A percentile compares a stretch with the other conserved stretches of the same genome.
phyloP scores from a whole-genome alignment of 2,113 vertebrate genomes.

The Oncorhynchus masou region DNA sequence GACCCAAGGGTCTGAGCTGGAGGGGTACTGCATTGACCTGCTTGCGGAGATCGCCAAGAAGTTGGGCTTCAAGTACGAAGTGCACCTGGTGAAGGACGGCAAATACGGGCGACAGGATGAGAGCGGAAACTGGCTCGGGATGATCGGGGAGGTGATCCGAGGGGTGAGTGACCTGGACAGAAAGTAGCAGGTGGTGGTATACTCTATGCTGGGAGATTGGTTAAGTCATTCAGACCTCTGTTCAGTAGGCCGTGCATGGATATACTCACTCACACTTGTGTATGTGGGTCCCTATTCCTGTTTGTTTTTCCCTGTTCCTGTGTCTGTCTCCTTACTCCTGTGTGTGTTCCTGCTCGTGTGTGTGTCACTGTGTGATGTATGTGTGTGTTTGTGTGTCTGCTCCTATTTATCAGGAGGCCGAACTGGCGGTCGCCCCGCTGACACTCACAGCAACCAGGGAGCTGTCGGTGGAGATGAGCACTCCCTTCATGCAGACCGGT shows the following conservation, averaged over 20 bases:
- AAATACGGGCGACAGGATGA: slow-evolving; percentile 68
- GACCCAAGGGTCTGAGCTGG: slow-evolving; percentile 69
- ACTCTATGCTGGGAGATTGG: background rate
- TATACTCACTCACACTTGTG: background rate
- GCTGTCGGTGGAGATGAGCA: slow-evolving; percentile 79
- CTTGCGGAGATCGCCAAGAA: slow-evolving; percentile 70
- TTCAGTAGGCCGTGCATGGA: background rate
- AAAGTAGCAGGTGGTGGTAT: background rate
- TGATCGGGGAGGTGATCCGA: slow-evolving; percentile 82
- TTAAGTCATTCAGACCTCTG: background rate
- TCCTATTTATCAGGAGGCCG: slow-evolving; percentile 74
- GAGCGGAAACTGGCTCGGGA: slow-evolving; percentile 78
- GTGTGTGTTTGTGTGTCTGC: background rate
- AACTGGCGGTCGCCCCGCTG: slow-evolving; percentile 82
- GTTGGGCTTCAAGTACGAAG: slow-evolving; percentile 75
- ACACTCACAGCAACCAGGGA: slow-evolving; percentile 79
- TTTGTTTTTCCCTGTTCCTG: background rate
- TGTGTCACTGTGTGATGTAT: background rate
- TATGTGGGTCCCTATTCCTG: background rate
- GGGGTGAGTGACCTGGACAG: slow-evolving; percentile 63
- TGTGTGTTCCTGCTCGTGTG: background rate
- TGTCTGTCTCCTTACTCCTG: background rate
- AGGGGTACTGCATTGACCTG: slow-evolving; percentile 85
- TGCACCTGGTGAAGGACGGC: slow-evolving; percentile 79
- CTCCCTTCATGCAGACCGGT: slow-evolving; percentile 84